Evolutionary conservation across 2,113 vertebrate genomes (phyloP), one percentile per base, ranked within the genome.

Genomic region (Numenius arquata): DNA sequence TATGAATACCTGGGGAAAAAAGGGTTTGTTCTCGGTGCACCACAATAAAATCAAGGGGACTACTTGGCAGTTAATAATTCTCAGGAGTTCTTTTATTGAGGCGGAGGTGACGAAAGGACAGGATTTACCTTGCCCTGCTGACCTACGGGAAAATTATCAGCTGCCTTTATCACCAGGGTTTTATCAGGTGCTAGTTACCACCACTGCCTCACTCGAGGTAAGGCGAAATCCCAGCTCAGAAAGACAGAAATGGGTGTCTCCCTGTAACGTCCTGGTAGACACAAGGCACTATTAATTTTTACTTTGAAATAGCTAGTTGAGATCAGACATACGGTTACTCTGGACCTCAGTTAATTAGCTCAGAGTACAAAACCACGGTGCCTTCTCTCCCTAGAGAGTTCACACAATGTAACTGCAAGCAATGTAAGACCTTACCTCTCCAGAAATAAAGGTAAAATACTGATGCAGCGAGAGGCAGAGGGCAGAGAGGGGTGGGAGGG

Each of bases 381-480:
- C 23, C 17, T 45, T 7, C 22, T 25, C 79, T 81, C 59, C 66
- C 5, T 0, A 34, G 78, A 47, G 41, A 32, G 53, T 5, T 32
- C 7, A 20, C 48, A 26, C 50, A 16, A 4, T 3, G 0, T 3
- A 59, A 21, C 8, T 5, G 40, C 52, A 16, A n/a, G 48, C 25
- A 10, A 6, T 0, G 2, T 20, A 26, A 47, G 52, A 16, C 10
- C 34, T 32, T 4, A 23, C 38, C 56, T n/a, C 19, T 32, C 56
- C 5, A 23, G 23, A 50, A 67, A 14, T 4, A 19, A 58, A 63
- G 86, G 77, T 12, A 7, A 75, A 48, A 53, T 4, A 18, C 0
- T 13, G 40, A 12, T 8, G 43, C 4, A 43, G 27, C 5, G 10
- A 12, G 41, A 59, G 56, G 62, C n/a, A 78, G 32, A 12, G 2